Conservation (phyloP, 2,797 vertebrate genomes). For the Pterois miles region DNA sequence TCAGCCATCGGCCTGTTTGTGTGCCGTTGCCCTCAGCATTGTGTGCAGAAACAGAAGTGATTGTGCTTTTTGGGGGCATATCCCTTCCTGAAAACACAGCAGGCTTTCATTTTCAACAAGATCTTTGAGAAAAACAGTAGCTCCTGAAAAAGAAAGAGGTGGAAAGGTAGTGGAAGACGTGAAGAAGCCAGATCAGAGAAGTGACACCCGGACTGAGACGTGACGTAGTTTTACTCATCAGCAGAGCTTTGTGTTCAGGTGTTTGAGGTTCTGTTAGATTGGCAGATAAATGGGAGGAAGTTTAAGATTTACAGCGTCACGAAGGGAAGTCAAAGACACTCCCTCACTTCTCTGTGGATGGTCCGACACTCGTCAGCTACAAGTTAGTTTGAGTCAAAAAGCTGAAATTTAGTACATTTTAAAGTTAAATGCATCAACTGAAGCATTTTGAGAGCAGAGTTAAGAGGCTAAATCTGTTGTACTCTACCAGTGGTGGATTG, state of each 20-base stretch:
- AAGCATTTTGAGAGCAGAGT: no score
- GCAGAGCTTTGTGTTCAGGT: neutral
- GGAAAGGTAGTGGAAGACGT: neutral
- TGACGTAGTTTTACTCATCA: neutral
- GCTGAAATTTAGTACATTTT: no score
- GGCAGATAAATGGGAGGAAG: neutral
- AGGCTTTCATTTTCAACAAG: neutral
- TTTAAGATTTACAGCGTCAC: neutral
- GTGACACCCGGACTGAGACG: neutral
- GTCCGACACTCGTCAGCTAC: no score
- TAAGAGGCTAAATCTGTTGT: no score
- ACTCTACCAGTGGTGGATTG: no score
- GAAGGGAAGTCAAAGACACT: neutral
- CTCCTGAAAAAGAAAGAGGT: neutral
- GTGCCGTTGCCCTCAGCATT: conserved; percentile 19
- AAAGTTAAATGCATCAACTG: no score
- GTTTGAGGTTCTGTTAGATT: neutral
- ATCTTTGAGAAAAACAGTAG: neutral
- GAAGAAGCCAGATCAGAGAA: neutral
- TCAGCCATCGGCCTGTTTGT: conserved; percentile 35
- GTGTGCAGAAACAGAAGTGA: conserved; percentile 17
- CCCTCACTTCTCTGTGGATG: no score
- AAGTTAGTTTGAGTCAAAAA: no score
- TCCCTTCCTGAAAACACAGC: conserved; percentile 6
- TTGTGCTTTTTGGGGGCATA: conserved; percentile 28